A percentile compares a stretch with the other conserved stretches of the same genome.
These are phyloP conservation scores for Agonopterix subpropinquella DNA, from an alignment of 2,888 invertebrate genomes.

Conservation along the genomic window DNA sequence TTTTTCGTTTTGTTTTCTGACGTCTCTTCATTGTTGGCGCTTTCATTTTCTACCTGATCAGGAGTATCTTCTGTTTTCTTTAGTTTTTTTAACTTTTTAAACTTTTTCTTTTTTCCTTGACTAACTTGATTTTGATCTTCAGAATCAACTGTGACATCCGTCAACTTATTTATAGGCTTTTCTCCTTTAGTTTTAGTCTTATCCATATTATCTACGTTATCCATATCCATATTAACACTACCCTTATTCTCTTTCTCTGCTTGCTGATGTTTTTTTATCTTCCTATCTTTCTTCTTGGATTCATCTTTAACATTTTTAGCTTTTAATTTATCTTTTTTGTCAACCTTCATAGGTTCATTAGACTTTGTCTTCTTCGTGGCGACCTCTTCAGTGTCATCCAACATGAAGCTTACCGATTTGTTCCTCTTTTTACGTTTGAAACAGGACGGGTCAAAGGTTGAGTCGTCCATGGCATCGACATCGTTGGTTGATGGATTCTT, in stretches of 20 bases:
- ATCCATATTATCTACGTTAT: conserved; percentile 8
- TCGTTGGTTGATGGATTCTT: conserved; percentile 28
- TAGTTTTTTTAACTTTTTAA: conserved; percentile 28
- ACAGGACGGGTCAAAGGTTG: conserved; percentile 14
- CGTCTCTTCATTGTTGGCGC: conserved; percentile 14
- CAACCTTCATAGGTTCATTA: conserved; percentile 23
- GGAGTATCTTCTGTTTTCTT: conserved; percentile 13
- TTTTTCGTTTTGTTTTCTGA: conserved; percentile 17
- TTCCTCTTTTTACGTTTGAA: conserved; percentile 54
- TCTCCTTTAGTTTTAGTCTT: conserved; percentile 12
- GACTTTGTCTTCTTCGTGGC: conserved; percentile 50
- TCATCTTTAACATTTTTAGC: conserved; percentile 11
- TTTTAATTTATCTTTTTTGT: conserved; percentile 16
- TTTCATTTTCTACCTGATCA: conserved; percentile 17
- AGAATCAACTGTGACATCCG: conserved; percentile 8
- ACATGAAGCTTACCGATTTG: conserved; percentile 61
- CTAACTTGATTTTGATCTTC: conserved; percentile 6
- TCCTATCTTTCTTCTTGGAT: conserved; percentile 14
- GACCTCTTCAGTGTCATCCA: conserved; percentile 48
- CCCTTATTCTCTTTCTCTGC: conserved; percentile 30
- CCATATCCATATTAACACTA: conserved; percentile 14
- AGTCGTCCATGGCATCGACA: conserved; percentile 22
- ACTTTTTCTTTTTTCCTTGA: conserved; percentile 21
- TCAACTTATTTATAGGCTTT: conserved; percentile 8
- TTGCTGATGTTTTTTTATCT: conserved; percentile 18